These are phyloP conservation scores for Choloepus hoffmanni DNA, from an alignment of 2,113 vertebrate species.

Conservation along the genomic window DNA sequence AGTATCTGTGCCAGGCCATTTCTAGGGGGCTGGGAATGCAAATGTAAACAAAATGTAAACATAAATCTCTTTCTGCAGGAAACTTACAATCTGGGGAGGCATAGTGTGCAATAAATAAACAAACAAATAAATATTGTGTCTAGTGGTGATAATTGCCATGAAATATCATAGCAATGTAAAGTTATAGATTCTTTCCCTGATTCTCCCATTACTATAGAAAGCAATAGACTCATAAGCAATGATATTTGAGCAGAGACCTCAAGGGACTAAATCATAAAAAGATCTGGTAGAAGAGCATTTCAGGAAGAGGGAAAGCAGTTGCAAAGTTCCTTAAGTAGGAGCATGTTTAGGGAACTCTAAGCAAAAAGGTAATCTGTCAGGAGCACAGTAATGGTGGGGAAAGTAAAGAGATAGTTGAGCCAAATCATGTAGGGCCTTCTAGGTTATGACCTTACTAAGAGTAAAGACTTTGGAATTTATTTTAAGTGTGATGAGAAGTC, in stretches of 20 bases:
- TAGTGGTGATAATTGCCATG: not conserved
- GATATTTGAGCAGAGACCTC: not conserved
- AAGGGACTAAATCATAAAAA: not conserved
- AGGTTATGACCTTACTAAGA: not conserved
- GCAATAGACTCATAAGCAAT: not conserved
- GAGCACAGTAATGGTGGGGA: not conserved
- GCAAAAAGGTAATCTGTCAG: not conserved
- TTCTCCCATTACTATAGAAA: not conserved
- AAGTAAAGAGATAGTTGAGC: not conserved
- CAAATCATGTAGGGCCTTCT: not conserved
- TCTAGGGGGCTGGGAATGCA: not conserved
- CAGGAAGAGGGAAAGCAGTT: not conserved
- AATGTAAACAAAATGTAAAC: not conserved
- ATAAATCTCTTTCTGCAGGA: not conserved
- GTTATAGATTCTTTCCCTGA: not conserved
- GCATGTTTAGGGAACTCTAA: not conserved
- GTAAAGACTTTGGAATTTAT: not conserved
- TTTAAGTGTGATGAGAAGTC: not conserved
- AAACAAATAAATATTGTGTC: not conserved
- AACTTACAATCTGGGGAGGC: not conserved
- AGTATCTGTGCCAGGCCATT: not conserved
- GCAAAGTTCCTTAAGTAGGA: not conserved
- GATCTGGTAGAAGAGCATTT: not conserved
- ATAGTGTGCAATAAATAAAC: not conserved
- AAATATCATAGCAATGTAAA: not conserved